Evolutionary conservation across 2,888 invertebrate genomes (phyloP).

Genomic region (Syritta pipiens): DNA sequence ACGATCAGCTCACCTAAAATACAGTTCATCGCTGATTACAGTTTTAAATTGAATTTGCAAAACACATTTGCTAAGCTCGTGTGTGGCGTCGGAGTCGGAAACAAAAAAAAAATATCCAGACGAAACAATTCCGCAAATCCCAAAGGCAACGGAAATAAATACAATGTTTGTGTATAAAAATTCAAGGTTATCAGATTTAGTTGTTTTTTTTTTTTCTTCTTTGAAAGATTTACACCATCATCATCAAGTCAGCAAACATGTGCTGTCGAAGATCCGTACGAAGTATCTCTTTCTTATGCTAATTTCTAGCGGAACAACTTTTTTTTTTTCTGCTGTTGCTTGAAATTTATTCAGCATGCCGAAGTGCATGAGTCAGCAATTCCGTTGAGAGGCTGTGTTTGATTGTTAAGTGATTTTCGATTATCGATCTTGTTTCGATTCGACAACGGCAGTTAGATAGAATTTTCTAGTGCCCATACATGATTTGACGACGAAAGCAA

Average conservation of each 20-base stretch:
- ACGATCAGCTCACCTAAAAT: too few species aligned
- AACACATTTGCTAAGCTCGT: background rate
- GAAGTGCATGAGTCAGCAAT: conserved; percentile 29
- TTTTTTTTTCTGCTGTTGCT: background rate
- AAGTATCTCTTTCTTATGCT: conserved; percentile 11
- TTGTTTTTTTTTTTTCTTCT: background rate
- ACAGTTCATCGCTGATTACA: too few species aligned
- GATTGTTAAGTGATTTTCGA: background rate
- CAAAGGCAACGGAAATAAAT: conserved; percentile 25
- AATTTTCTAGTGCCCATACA: too few species aligned
- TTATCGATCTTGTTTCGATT: background rate
- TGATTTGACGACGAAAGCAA: background rate
- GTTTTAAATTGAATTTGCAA: background rate
- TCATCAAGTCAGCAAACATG: conserved; percentile 21
- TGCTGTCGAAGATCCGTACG: conserved; percentile 21
- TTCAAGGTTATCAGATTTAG: conserved; percentile 38
- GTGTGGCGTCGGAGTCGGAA: too few species aligned
- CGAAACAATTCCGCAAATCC: background rate
- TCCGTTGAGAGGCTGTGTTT: too few species aligned
- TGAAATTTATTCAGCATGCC: background rate
- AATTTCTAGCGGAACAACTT: conserved; percentile 34
- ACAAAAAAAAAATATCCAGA: conserved; percentile 7
- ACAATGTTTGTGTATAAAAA: background rate
- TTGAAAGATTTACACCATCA: background rate
- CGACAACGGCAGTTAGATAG: too few species aligned